Evolutionary conservation across 2,797 vertebrate genomes (phyloP), one percentile per base, ranked within the genome.

Genomic region (Chloroceryle inda): DNA sequence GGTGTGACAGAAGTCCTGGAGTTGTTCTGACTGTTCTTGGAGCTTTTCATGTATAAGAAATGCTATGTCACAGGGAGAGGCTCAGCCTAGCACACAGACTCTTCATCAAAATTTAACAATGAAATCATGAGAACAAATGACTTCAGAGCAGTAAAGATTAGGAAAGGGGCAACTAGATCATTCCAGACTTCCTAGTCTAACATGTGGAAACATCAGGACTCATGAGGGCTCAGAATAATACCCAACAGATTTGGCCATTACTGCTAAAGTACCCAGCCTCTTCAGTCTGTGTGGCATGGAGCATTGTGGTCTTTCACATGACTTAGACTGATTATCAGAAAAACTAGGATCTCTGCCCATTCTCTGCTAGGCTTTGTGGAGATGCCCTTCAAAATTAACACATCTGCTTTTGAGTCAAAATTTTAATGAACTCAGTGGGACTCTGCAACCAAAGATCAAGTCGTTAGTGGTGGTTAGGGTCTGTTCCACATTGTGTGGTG

Each of bases 51-150:
- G 6, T 15, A 5, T 9, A 29, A 52, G 26, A 81, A 67, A 72
- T 55, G 2, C 1, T 22, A 38, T 47, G 22, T 47, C 35, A 55
- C 6, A 50, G 11, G 31, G 13, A 66, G 14, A 5, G 24, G 10
- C 8, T 81, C 78, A 20, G 12, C 29, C 27, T 84, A 11, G 14
- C 1, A 24, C 73, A 49, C 1, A 1, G 5, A 1, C 4, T 44
- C 20, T 83, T 79, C 11, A 56, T 35, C 3, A 4, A 85, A 56
- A 80, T n/a, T 55, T 33, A 72, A 13, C 27, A 52, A 31, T 21
- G 8, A 47, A 68, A 55, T 45, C 16, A 37, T 22, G 22, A 38
- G 27, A 35, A 11, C 9, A 10, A 29, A 29, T 40, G 4, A 21
- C 40, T 66, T 27, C 76, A 55, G 14, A 71, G 3, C 2, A 3